Conservation (phyloP, 2,113 vertebrate genomes). For the Myotis yumanensis region DNA sequence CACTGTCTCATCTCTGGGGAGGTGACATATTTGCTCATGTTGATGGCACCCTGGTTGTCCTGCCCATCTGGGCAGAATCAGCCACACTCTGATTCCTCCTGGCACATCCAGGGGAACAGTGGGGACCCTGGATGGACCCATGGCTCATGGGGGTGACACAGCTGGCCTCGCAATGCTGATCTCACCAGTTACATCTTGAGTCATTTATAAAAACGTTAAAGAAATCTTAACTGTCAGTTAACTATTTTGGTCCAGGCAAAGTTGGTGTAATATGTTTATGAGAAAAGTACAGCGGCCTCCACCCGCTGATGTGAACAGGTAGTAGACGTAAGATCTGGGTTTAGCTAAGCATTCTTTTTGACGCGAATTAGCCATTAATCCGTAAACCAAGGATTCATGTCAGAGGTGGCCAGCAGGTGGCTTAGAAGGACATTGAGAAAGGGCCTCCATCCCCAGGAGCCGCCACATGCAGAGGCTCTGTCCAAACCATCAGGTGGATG, state of each 20-base stretch:
- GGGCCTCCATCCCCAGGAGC: background rate
- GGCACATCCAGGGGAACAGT: rapidly evolving
- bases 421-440: background rate
- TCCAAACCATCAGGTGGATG: rapidly evolving
- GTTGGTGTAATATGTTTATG: background rate
- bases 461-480: too few relatives aligned
- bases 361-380: background rate
- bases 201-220: background rate
- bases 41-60: rapidly evolving
- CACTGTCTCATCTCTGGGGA: background rate
- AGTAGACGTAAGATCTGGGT: background rate
- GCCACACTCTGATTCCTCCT: rapidly evolving
- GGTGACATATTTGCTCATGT: rapidly evolving
- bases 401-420: background rate
- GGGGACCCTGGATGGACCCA: rapidly evolving
- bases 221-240: background rate
- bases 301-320: background rate
- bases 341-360: background rate
- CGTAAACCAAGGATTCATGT: background rate
- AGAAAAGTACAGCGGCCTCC: background rate
- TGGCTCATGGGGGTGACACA: background rate
- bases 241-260: background rate
- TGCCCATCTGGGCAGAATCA: background rate
- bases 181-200: background rate
- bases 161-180: background rate